Base-by-base conservation (phyloP, 1,140 invertebrate species). In the Thaumetopoea pityocampa region DNA sequence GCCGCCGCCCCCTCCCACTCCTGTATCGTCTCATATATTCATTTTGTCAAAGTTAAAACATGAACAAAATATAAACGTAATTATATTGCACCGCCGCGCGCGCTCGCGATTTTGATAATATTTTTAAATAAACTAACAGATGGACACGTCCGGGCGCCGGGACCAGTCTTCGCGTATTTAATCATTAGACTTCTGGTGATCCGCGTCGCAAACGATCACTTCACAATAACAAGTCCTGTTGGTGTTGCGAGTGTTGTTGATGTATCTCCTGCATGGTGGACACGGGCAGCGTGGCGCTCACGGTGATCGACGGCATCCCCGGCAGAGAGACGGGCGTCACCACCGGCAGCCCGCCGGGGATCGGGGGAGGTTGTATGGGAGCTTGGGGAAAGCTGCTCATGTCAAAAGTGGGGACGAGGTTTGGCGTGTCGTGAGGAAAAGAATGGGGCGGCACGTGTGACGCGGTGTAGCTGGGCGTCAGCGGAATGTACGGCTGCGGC, bases 281-380 rank as follows among this genome's bases (percentile, higher is more conserved):
- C 1, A 85, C 73, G 7, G 91, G 90, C 41, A 93, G 62, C 17
- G 90, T 90, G 9, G 92, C 90, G 66, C 90, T 92, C 1, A 93
- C 92, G n/a, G 92, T 94, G 43, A 94, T 92, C 3, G 92, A 91
- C 10, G 93, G 93, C 91, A 94, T 92, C 7, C 92, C 92, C 10
- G 92, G 92, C 42, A 94, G 74, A 18, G 88, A 89, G n/a, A 94
- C 89, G 0, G 92, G 92, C 1, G 91, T 92, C 12, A 91, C 60
- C 5, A 86, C 67, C 3, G 85, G 73, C 9, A 77, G 49, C 28
- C 71, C 86, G 45, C 52, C 73, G 42, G 64, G 65, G 24, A 67
- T 65, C 34, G 71, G 76, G 18, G 60, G 85, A 26, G 59, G 64
- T 46, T 66, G 70, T 12, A 83, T 66, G 1, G 67, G 61, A 1